Conservation (phyloP, 2,888 invertebrate genomes). For the Chaitophorus viminalis region DNA sequence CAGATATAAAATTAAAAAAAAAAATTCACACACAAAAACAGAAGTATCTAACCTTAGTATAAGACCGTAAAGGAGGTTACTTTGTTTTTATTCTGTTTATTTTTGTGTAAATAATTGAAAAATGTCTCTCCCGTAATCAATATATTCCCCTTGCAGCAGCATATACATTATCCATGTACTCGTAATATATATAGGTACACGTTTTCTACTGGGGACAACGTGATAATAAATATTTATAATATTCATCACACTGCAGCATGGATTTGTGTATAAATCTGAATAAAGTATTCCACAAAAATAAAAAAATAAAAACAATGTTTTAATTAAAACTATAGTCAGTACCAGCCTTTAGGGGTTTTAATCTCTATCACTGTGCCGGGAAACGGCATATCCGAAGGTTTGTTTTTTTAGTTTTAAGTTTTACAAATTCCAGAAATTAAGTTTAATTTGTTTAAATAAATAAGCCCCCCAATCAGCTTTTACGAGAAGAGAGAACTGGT, state of each 20-base stretch:
- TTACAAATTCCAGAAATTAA: slow-evolving; percentile 62
- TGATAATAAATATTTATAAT: slow-evolving; percentile 62
- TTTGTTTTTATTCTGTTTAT: not conserved
- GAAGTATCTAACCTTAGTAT: not conserved
- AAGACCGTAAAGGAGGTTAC: too few relatives aligned
- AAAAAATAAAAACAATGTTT: slow-evolving; percentile 59
- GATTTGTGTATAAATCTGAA: slow-evolving; percentile 60
- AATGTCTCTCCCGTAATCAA: slow-evolving; percentile 34
- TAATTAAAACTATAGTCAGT: slow-evolving; percentile 60
- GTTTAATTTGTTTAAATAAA: slow-evolving; percentile 62
- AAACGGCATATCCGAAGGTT: slow-evolving; percentile 47
- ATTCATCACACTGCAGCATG: slow-evolving; percentile 43
- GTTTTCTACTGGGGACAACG: slow-evolving; percentile 31
- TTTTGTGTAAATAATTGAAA: slow-evolving; percentile 7
- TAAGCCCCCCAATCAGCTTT: slow-evolving; percentile 55
- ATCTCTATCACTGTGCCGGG: slow-evolving; percentile 47
- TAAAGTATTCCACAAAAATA: slow-evolving; percentile 56
- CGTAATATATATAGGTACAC: slow-evolving; percentile 17
- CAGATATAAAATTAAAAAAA: not conserved
- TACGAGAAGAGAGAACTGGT: slow-evolving; percentile 38
- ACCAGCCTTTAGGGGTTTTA: slow-evolving; percentile 58
- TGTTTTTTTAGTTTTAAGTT: slow-evolving; percentile 59
- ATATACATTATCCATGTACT: not conserved
- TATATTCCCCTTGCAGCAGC: slow-evolving; percentile 9
- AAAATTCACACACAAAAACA: not conserved